phyloP scores from a whole-genome alignment of 2,113 vertebrate genomes.

The Ptyas mucosa region DNA sequence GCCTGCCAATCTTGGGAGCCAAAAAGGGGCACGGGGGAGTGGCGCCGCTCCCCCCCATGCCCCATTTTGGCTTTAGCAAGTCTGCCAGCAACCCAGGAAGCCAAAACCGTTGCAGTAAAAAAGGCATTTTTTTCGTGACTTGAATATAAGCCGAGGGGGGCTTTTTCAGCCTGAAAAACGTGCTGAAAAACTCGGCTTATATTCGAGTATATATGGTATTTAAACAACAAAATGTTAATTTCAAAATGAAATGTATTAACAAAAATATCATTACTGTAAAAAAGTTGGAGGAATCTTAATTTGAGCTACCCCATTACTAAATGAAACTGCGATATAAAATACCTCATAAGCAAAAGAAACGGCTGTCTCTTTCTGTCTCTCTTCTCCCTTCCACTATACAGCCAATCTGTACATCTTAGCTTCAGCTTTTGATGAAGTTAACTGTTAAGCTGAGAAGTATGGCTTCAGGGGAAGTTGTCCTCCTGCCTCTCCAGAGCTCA shows the following conservation, averaged over 20 bases:
- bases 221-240: neutral
- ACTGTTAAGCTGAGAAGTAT: neutral
- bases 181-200: too few relatives aligned
- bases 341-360: neutral
- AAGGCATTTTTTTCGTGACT: too few relatives aligned
- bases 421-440: neutral
- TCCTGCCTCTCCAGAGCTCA: neutral
- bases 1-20: too few relatives aligned
- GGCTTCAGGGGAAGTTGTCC: neutral
- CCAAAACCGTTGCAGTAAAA: too few relatives aligned
- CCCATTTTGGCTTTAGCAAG: too few relatives aligned
- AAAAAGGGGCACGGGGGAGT: too few relatives aligned
- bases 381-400: neutral
- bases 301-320: neutral
- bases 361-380: neutral
- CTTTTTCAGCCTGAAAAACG: too few relatives aligned
- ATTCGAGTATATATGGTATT: too few relatives aligned
- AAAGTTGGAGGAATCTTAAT: neutral
- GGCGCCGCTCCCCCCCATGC: too few relatives aligned
- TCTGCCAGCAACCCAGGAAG: too few relatives aligned
- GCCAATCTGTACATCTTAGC: neutral
- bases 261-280: neutral
- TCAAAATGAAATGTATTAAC: neutral
- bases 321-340: neutral
- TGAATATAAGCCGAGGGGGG: too few relatives aligned